phyloP scores from a whole-genome alignment of 2,113 vertebrate genomes.

The Anhinga rufa region DNA sequence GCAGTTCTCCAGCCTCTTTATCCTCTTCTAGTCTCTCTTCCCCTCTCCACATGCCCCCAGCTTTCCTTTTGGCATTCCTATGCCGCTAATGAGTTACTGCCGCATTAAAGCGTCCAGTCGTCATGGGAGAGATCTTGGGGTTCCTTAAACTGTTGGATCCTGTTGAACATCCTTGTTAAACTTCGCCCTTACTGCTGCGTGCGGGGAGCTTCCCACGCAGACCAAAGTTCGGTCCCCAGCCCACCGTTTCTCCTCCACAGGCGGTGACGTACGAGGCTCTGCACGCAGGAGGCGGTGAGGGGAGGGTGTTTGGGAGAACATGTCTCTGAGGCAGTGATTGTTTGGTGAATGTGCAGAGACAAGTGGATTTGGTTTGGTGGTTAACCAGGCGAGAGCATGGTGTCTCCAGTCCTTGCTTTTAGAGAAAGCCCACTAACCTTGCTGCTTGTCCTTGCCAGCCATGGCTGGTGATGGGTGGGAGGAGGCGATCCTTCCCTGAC shows the following conservation, averaged over 20 bases:
- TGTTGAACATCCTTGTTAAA: neutral
- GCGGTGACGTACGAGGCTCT: conserved; percentile 4
- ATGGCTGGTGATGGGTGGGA: neutral
- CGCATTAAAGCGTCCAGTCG: neutral
- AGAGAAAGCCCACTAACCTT: neutral
- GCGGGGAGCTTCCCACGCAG: conserved; percentile 50
- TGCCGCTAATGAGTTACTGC: rapidly evolving
- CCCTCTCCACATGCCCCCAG: neutral
- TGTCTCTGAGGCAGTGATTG: neutral
- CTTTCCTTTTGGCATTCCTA: neutral
- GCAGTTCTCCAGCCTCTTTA: neutral
- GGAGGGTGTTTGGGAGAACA: conserved; percentile 29
- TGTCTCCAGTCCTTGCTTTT: neutral
- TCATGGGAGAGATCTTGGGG: neutral
- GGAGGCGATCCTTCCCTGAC: neutral
- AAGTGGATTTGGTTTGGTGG: neutral
- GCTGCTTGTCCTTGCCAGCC: neutral
- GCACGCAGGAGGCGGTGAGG: conserved; percentile 28
- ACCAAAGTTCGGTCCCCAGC: conserved; percentile 38
- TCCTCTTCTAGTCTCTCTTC: neutral
- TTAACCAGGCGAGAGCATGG: neutral
- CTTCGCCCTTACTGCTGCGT: conserved; percentile 22
- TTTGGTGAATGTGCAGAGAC: neutral
- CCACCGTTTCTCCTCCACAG: conserved; percentile 40
- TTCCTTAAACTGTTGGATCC: neutral